These are phyloP conservation scores for Drymonia ruficornis DNA, from an alignment of 2,888 invertebrate genomes.

Conservation along the genomic window DNA sequence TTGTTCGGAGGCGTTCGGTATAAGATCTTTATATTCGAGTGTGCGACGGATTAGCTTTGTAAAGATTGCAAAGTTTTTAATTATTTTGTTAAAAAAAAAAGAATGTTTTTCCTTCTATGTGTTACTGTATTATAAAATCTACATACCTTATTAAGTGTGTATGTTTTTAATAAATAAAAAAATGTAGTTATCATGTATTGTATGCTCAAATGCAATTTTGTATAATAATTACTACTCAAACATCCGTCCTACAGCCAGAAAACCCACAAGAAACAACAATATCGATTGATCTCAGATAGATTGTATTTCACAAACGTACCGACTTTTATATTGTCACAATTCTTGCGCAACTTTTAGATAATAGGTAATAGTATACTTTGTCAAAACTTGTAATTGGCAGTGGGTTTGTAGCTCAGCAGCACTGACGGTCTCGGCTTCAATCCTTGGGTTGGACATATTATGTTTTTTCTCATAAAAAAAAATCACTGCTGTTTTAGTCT, in stretches of 20 bases:
- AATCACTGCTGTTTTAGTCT: no score
- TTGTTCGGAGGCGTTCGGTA: constrained; percentile 60
- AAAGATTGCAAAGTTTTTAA: constrained; percentile 15
- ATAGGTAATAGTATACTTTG: constrained; percentile 26
- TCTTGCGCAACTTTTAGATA: constrained; percentile 23
- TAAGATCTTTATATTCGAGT: constrained; percentile 33
- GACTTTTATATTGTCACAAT: constrained; percentile 20
- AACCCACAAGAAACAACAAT: constrained; percentile 36
- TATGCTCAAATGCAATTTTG: no score
- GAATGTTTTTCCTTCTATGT: no score
- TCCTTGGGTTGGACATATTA: no score
- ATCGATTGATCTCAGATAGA: constrained; percentile 53
- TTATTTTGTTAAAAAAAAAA: neutral
- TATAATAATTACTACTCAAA: constrained; percentile 40
- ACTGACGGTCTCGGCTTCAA: no score
- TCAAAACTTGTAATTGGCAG: neutral
- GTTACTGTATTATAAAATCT: no score
- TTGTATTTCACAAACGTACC: constrained; percentile 53
- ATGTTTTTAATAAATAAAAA: no score
- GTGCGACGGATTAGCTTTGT: constrained; percentile 24
- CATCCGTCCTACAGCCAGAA: constrained; percentile 28
- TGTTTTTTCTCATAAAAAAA: neutral
- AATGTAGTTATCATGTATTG: no score
- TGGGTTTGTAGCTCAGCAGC: no score
- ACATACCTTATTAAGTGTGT: no score